phyloP scores from a whole-genome alignment of 1,140 invertebrate genomes.

The Conus betulinus region DNA sequence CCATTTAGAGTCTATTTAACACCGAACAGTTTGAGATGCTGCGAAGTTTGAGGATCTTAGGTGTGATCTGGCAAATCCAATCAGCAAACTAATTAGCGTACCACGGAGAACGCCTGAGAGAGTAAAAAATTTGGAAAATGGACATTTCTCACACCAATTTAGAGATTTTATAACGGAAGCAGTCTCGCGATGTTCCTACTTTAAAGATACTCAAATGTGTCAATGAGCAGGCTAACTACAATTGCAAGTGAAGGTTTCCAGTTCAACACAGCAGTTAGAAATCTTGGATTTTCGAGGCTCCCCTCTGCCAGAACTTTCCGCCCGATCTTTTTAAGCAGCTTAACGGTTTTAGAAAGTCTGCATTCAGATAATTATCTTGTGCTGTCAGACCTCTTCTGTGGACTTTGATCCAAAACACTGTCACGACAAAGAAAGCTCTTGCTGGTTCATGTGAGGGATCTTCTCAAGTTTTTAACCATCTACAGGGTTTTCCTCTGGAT shows the following conservation, averaged over 20 bases:
- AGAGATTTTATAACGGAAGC: background rate
- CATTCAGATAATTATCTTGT: slow-evolving; percentile 48
- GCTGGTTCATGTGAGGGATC: slow-evolving; percentile 53
- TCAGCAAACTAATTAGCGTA: background rate
- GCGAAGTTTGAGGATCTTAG: background rate
- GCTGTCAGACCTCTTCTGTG: slow-evolving; percentile 41
- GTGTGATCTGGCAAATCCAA: background rate
- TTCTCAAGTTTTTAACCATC: slow-evolving; percentile 39
- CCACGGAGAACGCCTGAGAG: too few relatives aligned
- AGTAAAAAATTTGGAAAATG: background rate
- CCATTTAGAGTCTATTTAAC: background rate
- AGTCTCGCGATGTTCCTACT: background rate
- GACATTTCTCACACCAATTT: background rate
- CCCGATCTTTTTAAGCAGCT: slow-evolving; percentile 39
- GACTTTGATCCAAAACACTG: slow-evolving; percentile 42
- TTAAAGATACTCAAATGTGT: slow-evolving; percentile 39
- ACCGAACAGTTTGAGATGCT: background rate
- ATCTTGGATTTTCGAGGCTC: slow-evolving; percentile 39
- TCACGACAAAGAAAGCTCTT: slow-evolving; percentile 32
- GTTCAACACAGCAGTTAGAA: background rate
- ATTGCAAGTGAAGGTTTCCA: slow-evolving; percentile 28
- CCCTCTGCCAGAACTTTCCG: slow-evolving; percentile 28
- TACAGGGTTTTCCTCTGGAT: slow-evolving; percentile 51
- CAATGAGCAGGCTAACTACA: background rate
- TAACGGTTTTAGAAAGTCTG: slow-evolving; percentile 38